A percentile compares a stretch with the other conserved stretches of the same genome.
Evolutionary conservation across 2,797 vertebrate species (phyloP).

Genomic region (Capromys pilorides): DNA sequence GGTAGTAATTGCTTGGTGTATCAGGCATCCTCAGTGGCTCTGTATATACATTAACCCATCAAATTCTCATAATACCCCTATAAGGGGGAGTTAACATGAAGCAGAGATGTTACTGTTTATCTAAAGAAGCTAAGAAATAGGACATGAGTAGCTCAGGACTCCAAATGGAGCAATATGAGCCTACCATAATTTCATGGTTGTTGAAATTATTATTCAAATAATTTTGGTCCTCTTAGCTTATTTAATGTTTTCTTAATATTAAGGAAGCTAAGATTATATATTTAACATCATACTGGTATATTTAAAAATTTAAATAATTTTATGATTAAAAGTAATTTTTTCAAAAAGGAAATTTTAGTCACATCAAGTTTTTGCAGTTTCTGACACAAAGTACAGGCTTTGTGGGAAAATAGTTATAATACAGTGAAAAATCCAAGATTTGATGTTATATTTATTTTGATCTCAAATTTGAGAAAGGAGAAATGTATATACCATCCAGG

Average conservation of each 20-base stretch:
- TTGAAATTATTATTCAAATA: constrained; percentile 40
- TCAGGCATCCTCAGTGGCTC: neutral
- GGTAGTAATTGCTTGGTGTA: neutral
- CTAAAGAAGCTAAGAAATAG: neutral
- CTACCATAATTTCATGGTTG: neutral
- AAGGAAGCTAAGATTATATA: constrained; percentile 29
- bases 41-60: neutral
- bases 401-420: constrained; percentile 17
- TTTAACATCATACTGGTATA: neutral
- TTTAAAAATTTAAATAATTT: constrained; percentile 37
- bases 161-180: neutral
- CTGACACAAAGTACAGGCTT: neutral
- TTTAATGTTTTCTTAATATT: constrained; percentile 5
- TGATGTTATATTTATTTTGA: neutral
- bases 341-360: neutral
- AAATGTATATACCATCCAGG: neutral
- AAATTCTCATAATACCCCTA: neutral
- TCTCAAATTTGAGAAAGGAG: neutral
- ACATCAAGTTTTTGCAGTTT: constrained; percentile 33
- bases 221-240: constrained; percentile 6
- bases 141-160: neutral
- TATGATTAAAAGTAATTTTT: constrained; percentile 13
- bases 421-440: constrained; percentile 21
- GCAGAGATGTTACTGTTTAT: neutral
- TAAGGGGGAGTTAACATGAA: neutral